Evolutionary conservation across 2,888 invertebrate species (phyloP).

Genomic region (Eledona agricola): DNA sequence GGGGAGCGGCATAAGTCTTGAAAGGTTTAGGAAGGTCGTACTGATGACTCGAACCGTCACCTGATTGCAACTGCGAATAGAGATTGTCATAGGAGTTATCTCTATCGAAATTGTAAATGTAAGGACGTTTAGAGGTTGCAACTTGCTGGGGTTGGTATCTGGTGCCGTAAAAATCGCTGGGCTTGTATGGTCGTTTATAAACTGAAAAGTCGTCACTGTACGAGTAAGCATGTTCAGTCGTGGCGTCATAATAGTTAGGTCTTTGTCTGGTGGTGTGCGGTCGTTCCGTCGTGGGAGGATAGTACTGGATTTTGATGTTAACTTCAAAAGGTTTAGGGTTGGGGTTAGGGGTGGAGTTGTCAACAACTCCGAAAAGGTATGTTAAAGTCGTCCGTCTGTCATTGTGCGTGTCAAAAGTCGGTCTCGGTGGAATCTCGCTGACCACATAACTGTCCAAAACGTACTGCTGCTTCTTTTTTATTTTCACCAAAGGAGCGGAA

Average conservation of each 20-base stretch:
- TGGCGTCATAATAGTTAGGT: slow-evolving; percentile 6
- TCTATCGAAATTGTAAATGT: slow-evolving; percentile 34
- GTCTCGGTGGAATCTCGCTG: slow-evolving; percentile 32
- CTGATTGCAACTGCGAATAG: slow-evolving; percentile 37
- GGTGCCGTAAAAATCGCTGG: slow-evolving; percentile 29
- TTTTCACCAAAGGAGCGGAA: slow-evolving; percentile 24
- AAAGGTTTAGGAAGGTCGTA: slow-evolving; percentile 36
- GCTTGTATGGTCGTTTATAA: slow-evolving; percentile 31
- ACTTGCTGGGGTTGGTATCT: slow-evolving; percentile 47
- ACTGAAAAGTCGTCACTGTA: slow-evolving; percentile 30
- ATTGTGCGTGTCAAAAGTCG: slow-evolving; percentile 21
- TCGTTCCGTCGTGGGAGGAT: slow-evolving; percentile 39
- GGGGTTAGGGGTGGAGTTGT: slow-evolving; percentile 29
- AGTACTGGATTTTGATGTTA: slow-evolving; percentile 55
- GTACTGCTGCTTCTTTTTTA: slow-evolving; percentile 32
- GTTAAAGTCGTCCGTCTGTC: slow-evolving; percentile 34
- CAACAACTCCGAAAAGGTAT: slow-evolving; percentile 41
- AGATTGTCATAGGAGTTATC: slow-evolving; percentile 37
- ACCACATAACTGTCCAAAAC: slow-evolving; percentile 6
- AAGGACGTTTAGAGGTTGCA: slow-evolving; percentile 49
- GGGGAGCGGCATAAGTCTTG: slow-evolving; percentile 26
- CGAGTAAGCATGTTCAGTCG: slow-evolving; percentile 5
- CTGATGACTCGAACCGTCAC: slow-evolving; percentile 2
- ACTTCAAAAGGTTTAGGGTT: slow-evolving; percentile 46
- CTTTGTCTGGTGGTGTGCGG: slow-evolving; percentile 16